phyloP scores from a whole-genome alignment of 2,888 invertebrate species.

The Bursaphelenchus okinawaensis region DNA sequence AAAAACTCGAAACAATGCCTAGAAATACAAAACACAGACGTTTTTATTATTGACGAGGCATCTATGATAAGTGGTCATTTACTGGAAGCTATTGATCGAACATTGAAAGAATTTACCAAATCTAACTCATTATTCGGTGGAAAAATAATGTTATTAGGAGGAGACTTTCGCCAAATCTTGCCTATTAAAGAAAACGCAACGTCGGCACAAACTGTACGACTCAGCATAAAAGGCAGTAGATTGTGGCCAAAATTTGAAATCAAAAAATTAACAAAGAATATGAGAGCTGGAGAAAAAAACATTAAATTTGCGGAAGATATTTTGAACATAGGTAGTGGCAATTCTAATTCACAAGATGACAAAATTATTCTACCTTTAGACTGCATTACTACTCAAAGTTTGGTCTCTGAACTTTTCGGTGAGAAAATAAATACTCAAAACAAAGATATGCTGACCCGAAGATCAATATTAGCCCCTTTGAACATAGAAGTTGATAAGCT shows the following conservation, averaged over 20 bases:
- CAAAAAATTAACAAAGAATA: constrained; percentile 10
- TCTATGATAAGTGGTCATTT: constrained; percentile 22
- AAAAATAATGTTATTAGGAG: constrained; percentile 10
- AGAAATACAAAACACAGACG: constrained; percentile 17
- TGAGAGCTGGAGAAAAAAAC: constrained; percentile 3
- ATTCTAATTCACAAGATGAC: constrained; percentile 9
- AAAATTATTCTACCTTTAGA: constrained; percentile 8
- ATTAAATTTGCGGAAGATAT: constrained; percentile 1
- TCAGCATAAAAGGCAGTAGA: too few relatives aligned
- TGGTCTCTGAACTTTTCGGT: constrained; percentile 9
- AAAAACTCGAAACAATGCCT: constrained; percentile 15
- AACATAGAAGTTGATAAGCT: constrained; percentile 6
- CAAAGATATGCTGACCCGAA: background rate
- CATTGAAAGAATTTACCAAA: constrained; percentile 15
- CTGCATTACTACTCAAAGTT: constrained; percentile 11
- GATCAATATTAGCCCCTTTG: constrained; percentile 12
- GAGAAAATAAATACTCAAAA: constrained; percentile 7
- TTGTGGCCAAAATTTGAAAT: constrained; percentile 10
- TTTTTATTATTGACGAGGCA: constrained; percentile 19
- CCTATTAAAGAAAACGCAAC: constrained; percentile 9
- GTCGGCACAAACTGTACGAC: too few relatives aligned
- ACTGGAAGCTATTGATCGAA: constrained; percentile 21
- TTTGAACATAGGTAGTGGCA: constrained; percentile 12
- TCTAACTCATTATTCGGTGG: constrained; percentile 9
- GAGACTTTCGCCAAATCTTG: constrained; percentile 12